phyloP scores from a whole-genome alignment of 2,888 invertebrate genomes.

The Acanthopleura granulata region DNA sequence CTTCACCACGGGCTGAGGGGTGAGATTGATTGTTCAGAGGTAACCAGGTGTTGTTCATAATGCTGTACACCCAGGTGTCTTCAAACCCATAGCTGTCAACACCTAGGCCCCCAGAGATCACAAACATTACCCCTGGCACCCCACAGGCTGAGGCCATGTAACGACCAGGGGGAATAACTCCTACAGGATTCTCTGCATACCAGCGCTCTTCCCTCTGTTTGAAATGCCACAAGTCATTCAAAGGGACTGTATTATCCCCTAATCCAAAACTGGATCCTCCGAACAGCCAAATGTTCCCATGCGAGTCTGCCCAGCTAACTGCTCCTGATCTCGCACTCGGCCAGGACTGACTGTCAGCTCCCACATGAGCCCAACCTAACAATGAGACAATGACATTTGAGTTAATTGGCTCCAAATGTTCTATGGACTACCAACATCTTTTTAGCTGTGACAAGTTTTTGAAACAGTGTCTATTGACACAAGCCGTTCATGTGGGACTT shows the following conservation, averaged over 20 bases:
- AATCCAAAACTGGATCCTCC: not conserved
- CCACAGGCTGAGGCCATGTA: slow-evolving; percentile 54
- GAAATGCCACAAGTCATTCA: slow-evolving; percentile 15
- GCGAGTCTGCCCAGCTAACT: not conserved
- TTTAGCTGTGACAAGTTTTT: too few species aligned
- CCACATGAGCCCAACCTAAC: too few species aligned
- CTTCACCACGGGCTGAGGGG: slow-evolving; percentile 44
- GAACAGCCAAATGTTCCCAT: not conserved
- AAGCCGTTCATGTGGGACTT: too few species aligned
- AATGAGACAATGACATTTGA: too few species aligned
- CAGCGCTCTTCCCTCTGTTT: not conserved
- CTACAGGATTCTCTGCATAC: not conserved
- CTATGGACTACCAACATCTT: too few species aligned
- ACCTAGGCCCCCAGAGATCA: slow-evolving; percentile 55
- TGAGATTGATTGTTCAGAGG: not conserved
- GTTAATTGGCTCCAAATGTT: too few species aligned
- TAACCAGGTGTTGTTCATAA: slow-evolving; percentile 18
- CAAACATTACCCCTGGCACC: slow-evolving; percentile 35
- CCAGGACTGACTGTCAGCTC: not conserved
- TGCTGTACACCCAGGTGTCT: slow-evolving; percentile 55
- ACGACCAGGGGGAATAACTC: slow-evolving; percentile 26
- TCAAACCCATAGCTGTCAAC: slow-evolving; percentile 38
- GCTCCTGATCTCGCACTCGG: not conserved
- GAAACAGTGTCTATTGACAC: too few species aligned
- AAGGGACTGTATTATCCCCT: not conserved